Evolutionary conservation across 1,140 invertebrate genomes (phyloP).

Genomic region (Ganaspis sp.): DNA sequence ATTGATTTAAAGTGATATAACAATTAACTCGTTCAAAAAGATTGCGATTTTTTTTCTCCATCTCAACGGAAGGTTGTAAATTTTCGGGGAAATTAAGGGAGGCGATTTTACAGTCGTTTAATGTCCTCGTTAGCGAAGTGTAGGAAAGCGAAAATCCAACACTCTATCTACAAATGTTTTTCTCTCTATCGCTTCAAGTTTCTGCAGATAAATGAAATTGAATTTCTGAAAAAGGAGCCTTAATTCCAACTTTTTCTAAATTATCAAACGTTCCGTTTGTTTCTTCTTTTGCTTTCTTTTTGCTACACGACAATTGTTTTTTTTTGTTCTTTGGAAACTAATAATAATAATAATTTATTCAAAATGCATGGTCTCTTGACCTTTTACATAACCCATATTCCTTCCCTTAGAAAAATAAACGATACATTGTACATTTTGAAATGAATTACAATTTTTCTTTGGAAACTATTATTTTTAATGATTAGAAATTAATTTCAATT

Average conservation of each 20-base stretch:
- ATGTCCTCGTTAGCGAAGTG: slow-evolving; percentile 22
- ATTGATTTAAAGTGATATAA: neutral
- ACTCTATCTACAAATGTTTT: slow-evolving; percentile 21
- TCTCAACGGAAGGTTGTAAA: neutral
- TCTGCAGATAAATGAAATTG: neutral
- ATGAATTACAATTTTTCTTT: too few relatives aligned
- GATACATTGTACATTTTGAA: too few relatives aligned
- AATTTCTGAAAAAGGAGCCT: neutral
- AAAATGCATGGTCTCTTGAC: too few relatives aligned
- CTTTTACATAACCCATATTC: too few relatives aligned
- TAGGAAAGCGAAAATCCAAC: slow-evolving; percentile 10
- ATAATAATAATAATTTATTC: too few relatives aligned
- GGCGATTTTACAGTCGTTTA: slow-evolving; percentile 20
- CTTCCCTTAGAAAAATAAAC: too few relatives aligned
- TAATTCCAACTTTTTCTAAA: neutral
- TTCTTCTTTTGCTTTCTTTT: too few relatives aligned
- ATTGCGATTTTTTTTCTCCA: neutral
- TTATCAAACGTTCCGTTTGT: too few relatives aligned
- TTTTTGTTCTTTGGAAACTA: too few relatives aligned
- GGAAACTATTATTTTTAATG: too few relatives aligned
- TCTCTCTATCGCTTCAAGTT: neutral
- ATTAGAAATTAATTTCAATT: too few relatives aligned
- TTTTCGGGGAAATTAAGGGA: slow-evolving; percentile 16
- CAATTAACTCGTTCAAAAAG: neutral
- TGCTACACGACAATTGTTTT: too few relatives aligned